These are phyloP conservation scores for Keiferia lycopersicella DNA, from an alignment of 2,888 invertebrate species.

Conservation along the genomic window DNA sequence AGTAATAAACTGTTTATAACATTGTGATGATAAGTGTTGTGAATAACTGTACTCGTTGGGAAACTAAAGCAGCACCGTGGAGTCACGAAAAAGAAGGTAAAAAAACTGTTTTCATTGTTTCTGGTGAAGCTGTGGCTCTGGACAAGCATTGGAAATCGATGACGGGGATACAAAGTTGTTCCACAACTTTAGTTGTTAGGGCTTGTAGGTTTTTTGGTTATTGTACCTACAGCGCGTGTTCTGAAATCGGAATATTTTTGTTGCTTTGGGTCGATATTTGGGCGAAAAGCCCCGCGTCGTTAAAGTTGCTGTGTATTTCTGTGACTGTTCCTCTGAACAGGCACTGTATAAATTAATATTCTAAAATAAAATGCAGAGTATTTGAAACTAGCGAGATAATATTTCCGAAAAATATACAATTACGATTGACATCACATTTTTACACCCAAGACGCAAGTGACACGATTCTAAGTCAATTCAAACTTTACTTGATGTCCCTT, in stretches of 20 bases:
- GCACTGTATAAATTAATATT: too few relatives aligned
- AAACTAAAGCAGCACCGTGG: slow-evolving; percentile 82
- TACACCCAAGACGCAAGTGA: too few relatives aligned
- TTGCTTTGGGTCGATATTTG: slow-evolving; percentile 20
- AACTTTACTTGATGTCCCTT: too few relatives aligned
- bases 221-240: background rate
- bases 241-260: slow-evolving; percentile 7
- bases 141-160: slow-evolving; percentile 58
- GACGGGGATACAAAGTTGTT: slow-evolving; percentile 20
- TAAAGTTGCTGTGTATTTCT: slow-evolving; percentile 8
- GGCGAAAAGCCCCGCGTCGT: background rate
- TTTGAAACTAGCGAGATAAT: too few relatives aligned
- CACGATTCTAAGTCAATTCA: too few relatives aligned
- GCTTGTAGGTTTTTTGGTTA: slow-evolving; percentile 4
- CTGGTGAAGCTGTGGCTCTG: slow-evolving; percentile 55
- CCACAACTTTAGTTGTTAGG: background rate
- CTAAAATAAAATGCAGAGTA: too few relatives aligned
- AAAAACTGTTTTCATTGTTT: slow-evolving; percentile 70
- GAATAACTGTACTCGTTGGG: slow-evolving; percentile 78
- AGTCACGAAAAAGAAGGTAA: slow-evolving; percentile 83
- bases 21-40: slow-evolving; percentile 81
- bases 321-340: too few relatives aligned
- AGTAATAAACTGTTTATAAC: slow-evolving; percentile 63
- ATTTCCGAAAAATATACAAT: too few relatives aligned
- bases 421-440: too few relatives aligned